Evolutionary conservation across 2,797 vertebrate genomes (phyloP).

Genomic region (Hemitrygon akajei): DNA sequence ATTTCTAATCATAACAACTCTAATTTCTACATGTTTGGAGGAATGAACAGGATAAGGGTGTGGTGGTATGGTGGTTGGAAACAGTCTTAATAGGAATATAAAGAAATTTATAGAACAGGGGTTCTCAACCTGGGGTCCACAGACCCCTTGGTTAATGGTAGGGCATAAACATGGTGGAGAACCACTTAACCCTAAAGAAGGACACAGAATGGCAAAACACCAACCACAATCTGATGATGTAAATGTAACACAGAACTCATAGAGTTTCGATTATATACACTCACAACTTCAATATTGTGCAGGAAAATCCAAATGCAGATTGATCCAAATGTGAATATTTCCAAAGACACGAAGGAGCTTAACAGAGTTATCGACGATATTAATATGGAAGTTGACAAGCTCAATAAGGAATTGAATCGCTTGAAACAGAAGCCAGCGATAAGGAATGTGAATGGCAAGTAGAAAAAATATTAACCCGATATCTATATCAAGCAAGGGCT

Average conservation of each 20-base stretch:
- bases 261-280: not conserved
- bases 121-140: too few relatives aligned
- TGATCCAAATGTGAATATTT: constrained; percentile 52
- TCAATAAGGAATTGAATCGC: constrained; percentile 52
- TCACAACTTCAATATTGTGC: constrained; percentile 38
- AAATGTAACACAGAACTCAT: not conserved
- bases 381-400: constrained; percentile 55
- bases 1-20: constrained; percentile 4
- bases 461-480: not conserved
- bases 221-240: not conserved
- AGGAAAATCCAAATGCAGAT: constrained; percentile 61
- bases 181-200: not conserved
- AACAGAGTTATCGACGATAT: constrained; percentile 59
- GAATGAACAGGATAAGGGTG: too few relatives aligned
- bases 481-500: not conserved
- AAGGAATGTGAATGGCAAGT: constrained; percentile 50
- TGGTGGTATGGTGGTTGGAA: too few relatives aligned
- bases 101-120: not conserved
- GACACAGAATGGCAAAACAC: not conserved
- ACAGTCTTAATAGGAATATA: not conserved
- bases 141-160: too few relatives aligned
- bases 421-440: not conserved
- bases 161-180: too few relatives aligned
- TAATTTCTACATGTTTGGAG: too few relatives aligned
- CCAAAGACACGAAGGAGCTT: constrained; percentile 56